These are phyloP conservation scores for Tetranychus truncatus DNA, from an alignment of 2,888 invertebrate genomes.

Conservation along the genomic window DNA sequence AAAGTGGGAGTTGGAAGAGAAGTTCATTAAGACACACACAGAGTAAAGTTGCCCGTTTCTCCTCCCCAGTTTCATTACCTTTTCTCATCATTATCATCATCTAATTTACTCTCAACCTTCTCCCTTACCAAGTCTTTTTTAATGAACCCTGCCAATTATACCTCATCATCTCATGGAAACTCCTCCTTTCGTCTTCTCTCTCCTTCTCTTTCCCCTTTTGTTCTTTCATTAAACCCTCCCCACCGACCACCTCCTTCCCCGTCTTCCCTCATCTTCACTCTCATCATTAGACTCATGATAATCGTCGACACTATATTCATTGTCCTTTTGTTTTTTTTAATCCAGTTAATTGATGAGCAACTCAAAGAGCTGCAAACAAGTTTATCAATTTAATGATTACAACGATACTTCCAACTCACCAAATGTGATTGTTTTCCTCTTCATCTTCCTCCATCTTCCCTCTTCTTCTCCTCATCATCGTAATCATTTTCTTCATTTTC, in stretches of 20 bases:
- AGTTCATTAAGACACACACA: not conserved
- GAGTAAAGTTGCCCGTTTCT: not conserved
- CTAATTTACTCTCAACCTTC: not conserved
- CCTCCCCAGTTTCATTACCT: not conserved
- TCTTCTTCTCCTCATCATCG: not conserved
- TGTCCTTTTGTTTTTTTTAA: not conserved
- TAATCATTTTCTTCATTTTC: not conserved
- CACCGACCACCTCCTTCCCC: not conserved
- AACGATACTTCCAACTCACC: not conserved
- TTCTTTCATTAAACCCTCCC: conserved; percentile 6
- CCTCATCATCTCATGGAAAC: no score
- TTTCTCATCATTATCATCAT: not conserved
- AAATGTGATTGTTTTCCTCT: not conserved
- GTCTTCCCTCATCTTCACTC: not conserved
- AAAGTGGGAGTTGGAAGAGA: not conserved
- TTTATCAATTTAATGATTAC: not conserved
- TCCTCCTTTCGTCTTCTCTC: conserved; percentile 4
- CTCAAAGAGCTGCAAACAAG: not conserved
- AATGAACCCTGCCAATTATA: no score
- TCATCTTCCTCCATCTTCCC: no score
- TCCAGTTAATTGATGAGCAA: not conserved
- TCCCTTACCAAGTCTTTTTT: not conserved
- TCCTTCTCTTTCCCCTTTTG: not conserved
- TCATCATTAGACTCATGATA: conserved; percentile 2
- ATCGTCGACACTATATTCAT: not conserved